Evolutionary conservation across 92 coral and sea anemone genomes (phyloP).

Genomic region (Parazoanthus darwini): DNA sequence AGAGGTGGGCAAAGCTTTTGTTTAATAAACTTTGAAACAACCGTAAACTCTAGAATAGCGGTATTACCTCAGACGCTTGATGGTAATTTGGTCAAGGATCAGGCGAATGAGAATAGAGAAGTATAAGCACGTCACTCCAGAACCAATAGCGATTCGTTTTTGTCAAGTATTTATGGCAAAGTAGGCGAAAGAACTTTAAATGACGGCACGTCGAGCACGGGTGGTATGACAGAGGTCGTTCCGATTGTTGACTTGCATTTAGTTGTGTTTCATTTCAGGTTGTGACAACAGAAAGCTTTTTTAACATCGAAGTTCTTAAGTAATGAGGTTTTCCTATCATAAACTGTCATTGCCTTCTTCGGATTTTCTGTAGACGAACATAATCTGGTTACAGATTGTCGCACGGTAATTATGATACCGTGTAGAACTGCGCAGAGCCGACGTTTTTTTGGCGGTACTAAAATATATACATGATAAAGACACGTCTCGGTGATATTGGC

Average conservation of each 20-base stretch:
- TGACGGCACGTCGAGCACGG: background rate
- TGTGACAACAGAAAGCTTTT: background rate
- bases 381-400: too few species aligned
- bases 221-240: slow-evolving; percentile 34
- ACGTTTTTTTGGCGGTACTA: too few species aligned
- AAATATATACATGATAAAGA: too few species aligned
- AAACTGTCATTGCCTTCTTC: background rate
- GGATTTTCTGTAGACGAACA: background rate
- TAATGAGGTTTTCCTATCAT: background rate
- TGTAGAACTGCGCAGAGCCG: too few species aligned
- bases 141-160: background rate
- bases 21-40: background rate
- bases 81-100: background rate
- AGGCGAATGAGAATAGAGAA: background rate
- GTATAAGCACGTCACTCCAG: background rate
- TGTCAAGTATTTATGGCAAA: background rate
- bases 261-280: background rate
- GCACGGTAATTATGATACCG: too few species aligned
- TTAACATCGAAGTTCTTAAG: background rate
- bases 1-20: background rate
- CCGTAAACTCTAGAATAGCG: background rate
- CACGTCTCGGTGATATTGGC: too few species aligned
- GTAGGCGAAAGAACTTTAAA: background rate
- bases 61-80: slow-evolving; percentile 7
- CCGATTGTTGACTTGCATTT: slow-evolving; percentile 2